Conservation (phyloP, 1,140 invertebrate genomes). For the Hyles euphorbiae region DNA sequence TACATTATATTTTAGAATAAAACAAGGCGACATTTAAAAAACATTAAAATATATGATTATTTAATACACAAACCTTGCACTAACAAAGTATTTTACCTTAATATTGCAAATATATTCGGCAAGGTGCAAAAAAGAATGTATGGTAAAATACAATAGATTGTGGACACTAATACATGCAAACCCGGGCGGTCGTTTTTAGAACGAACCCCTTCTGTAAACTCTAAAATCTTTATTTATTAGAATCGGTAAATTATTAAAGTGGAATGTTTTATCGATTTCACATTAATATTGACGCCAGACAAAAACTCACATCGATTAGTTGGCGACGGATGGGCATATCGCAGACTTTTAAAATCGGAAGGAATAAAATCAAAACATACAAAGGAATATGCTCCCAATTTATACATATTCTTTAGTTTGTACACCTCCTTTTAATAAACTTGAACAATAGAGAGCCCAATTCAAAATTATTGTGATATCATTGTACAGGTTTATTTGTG, state of each 20-base stretch:
- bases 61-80: slow-evolving; percentile 19
- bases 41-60: neutral
- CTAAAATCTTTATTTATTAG: slow-evolving; percentile 75
- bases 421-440: too few species aligned
- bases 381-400: too few species aligned
- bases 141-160: slow-evolving; percentile 70
- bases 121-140: slow-evolving; percentile 73
- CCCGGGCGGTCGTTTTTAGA: slow-evolving; percentile 70
- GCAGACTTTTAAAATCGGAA: too few species aligned
- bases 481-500: too few species aligned
- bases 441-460: too few species aligned
- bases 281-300: slow-evolving; percentile 43
- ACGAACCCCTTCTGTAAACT: slow-evolving; percentile 40
- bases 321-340: slow-evolving; percentile 1
- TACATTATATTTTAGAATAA: too few species aligned
- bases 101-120: slow-evolving; percentile 69
- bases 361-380: too few species aligned
- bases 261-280: slow-evolving; percentile 48
- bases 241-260: slow-evolving; percentile 66
- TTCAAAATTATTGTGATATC: too few species aligned
- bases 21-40: neutral
- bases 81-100: slow-evolving; percentile 29
- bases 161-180: slow-evolving; percentile 58
- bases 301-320: slow-evolving; percentile 27
- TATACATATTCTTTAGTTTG: too few species aligned